Percentiles rank a stretch among this genome's conserved stretches.
Evolutionary conservation across 2,113 vertebrate genomes (phyloP).

Genomic region (Thamnaconus septentrionalis): DNA sequence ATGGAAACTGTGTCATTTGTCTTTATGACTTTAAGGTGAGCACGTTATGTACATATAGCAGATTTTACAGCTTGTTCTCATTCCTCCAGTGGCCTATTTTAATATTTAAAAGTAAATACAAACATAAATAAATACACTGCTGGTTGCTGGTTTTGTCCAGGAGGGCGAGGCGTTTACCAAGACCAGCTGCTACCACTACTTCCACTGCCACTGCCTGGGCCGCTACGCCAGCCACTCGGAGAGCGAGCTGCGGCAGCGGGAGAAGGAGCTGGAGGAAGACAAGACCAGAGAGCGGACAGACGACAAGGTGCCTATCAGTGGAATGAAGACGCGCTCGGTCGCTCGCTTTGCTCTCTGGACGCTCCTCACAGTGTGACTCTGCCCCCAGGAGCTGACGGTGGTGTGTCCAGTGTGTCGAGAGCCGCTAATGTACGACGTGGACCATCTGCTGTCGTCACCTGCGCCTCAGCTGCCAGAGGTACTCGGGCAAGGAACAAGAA

Average conservation of each 20-base stretch:
- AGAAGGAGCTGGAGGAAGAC: conserved; percentile 81
- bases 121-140: too few relatives aligned
- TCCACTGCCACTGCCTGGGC: conserved; percentile 94
- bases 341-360: neutral
- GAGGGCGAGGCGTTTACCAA: conserved; percentile 92
- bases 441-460: conserved; percentile 66
- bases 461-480: conserved; percentile 72
- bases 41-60: too few relatives aligned
- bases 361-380: neutral
- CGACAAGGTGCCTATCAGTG: conserved; percentile 39
- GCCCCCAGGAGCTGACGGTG: conserved; percentile 71
- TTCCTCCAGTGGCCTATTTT: too few relatives aligned
- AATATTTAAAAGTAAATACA: too few relatives aligned
- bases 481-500: too few relatives aligned
- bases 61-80: too few relatives aligned
- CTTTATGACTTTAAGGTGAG: conserved; percentile 90
- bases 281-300: conserved; percentile 59
- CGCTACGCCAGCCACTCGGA: conserved; percentile 89
- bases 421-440: conserved; percentile 65
- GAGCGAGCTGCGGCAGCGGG: conserved; percentile 79
- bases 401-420: conserved; percentile 80
- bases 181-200: conserved; percentile 94
- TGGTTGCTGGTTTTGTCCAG: conserved; percentile 57
- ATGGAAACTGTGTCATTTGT: conserved; percentile 95
- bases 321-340: too few relatives aligned